A percentile compares a stretch with the other conserved stretches of the same genome.
Conservation (phyloP, 2,888 invertebrate species). For the Conomelus anceps region DNA sequence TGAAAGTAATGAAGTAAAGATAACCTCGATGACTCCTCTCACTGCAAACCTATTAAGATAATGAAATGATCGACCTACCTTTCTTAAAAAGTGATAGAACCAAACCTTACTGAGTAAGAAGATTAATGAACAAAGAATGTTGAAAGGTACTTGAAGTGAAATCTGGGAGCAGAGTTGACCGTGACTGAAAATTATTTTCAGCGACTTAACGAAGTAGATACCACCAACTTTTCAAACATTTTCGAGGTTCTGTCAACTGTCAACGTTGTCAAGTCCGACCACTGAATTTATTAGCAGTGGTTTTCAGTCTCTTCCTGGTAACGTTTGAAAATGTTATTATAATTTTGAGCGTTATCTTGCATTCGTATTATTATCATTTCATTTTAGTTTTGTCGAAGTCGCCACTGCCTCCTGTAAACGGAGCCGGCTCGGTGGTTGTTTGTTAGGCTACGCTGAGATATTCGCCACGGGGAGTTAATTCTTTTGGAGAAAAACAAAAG, state of each 20-base stretch:
- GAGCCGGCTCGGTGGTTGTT: background rate
- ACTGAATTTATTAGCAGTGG: background rate
- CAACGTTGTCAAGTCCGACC: background rate
- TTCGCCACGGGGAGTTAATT: background rate
- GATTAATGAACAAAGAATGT: background rate
- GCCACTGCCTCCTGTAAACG: background rate
- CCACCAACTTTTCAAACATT: background rate
- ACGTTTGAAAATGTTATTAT: background rate
- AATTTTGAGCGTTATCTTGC: background rate
- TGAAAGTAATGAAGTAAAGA: no score
- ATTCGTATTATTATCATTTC: background rate
- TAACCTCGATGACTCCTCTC: background rate
- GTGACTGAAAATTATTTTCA: background rate
- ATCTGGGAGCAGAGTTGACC: background rate
- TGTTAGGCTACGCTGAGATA: background rate
- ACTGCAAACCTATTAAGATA: background rate
- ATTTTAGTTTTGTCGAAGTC: background rate
- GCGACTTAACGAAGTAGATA: background rate
- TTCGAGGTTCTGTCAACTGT: background rate
- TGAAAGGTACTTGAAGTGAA: no score
- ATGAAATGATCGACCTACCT: background rate
- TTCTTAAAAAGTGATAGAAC: background rate
- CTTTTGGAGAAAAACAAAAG: background rate
- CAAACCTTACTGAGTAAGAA: background rate
- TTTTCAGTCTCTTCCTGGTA: background rate